Evolutionary conservation across 2,113 vertebrate species (phyloP), one percentile per base, ranked within the genome.

Genomic region (Menidia beryllina): DNA sequence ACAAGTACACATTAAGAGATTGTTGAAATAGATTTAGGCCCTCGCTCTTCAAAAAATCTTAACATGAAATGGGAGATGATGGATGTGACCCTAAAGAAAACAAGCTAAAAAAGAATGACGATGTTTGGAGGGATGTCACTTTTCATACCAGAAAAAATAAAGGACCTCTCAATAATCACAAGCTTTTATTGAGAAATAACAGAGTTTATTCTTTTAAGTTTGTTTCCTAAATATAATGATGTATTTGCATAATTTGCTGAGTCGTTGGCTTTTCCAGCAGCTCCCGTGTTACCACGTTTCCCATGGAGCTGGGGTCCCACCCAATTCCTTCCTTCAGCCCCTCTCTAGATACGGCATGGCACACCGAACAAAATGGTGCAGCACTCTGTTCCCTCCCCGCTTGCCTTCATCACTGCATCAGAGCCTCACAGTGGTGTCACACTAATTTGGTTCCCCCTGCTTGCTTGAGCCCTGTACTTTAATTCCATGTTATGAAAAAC

Each of bases 381-480:
- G 83, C 71, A 36, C 84, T 90, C 86, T 73, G 79, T 86, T 85
- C 75, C 76, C 87, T 89, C 83, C 88, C 75, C 61, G 4, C 59
- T 72, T 53, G 54, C 69, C 57, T 62, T 54, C 68, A n/a, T 63
- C 45, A 72, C 77, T 80, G 61, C 75, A 81, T 84, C 78, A 70
- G 63, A 67, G 69, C 72, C 9, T 50, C 75, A 59, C 72, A 20
- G 83, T 47, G 50, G 78, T 81, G 90, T 94, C 90, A 86, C 84
- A 88, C 81, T 90, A 80, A 91, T 90, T 91, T 72, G 38, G 82
- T 83, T 92, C 91, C 85, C 83, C 84, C 77, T 84, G 79, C 82
- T 82, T 67, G 76, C 79, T 57, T 21, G 56, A 73, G 86, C 82
- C 77, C 72, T 58, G 70, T 59, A 57, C 86, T 91, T 90, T 79